Evolutionary conservation across 2,888 invertebrate species (phyloP).

Genomic region (Caenorhabditis sp.): DNA sequence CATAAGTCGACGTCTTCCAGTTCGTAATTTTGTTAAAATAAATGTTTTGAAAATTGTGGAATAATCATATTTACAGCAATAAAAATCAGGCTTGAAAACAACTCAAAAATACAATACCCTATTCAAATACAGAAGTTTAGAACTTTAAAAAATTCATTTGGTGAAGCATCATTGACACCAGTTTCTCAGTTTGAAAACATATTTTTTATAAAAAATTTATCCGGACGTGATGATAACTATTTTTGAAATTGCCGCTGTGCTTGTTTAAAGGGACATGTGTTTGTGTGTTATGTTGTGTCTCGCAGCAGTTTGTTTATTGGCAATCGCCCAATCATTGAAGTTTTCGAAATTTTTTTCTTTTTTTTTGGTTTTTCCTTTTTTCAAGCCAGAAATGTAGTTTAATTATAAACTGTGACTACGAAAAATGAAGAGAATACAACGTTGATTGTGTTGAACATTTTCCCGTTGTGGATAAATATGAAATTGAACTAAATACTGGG

Average conservation of each 20-base stretch:
- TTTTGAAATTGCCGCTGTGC: constrained; percentile 14
- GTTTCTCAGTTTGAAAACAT: too few species aligned
- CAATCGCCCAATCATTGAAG: constrained; percentile 1
- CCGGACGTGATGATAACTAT: too few species aligned
- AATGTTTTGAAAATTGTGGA: constrained; percentile 26
- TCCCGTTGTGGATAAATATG: too few species aligned
- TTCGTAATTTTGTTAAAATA: too few species aligned
- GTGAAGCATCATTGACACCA: too few species aligned
- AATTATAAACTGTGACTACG: neutral
- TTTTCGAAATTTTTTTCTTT: constrained; percentile 4
- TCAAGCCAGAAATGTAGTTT: neutral
- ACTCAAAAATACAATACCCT: too few species aligned
- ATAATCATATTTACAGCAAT: neutral
- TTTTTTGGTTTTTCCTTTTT: constrained; percentile 10
- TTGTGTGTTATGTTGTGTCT: constrained; percentile 6
- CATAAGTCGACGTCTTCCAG: constrained; percentile 60
- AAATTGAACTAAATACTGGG: too few species aligned
- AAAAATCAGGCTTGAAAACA: too few species aligned
- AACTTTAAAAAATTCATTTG: too few species aligned
- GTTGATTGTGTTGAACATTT: too few species aligned
- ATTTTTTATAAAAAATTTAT: too few species aligned
- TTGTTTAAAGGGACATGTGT: constrained; percentile 18
- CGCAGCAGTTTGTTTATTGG: constrained; percentile 6
- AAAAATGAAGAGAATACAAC: neutral
- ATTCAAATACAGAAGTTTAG: too few species aligned